Base-by-base conservation (phyloP, 2,113 vertebrate species). In the Hymenochirus boettgeri region DNA sequence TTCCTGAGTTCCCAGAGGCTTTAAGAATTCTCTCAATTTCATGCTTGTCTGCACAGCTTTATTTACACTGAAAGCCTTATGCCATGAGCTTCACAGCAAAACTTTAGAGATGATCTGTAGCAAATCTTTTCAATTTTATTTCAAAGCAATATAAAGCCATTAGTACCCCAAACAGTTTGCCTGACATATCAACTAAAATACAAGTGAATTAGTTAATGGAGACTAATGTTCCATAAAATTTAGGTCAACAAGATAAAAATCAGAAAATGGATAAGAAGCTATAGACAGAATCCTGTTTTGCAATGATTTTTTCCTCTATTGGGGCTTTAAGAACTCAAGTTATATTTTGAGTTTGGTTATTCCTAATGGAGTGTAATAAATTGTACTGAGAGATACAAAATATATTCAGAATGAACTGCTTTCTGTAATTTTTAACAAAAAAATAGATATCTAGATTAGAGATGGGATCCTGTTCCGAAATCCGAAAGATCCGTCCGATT, bases 21-120 rank as follows among this genome's bases (percentile, higher is more conserved):
- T 74, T 73, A 76, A 72, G 73, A 85, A 82, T 74, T 76, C 77
- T 87, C 81, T 82, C 82, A 83, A 88, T 89, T 89, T 88, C 85
- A 86, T 72, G 83, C 81, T 82, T 87, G 79, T 73, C 59, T 83
- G 84, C 74, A 79, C 77, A 82, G 75, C 74, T 83, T 84, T 83
- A 88, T 82, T 85, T 85, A 80, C 80, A 80, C 64, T 82, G 77
- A 85, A 81, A 75, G 79, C 64, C 80, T 74, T 76, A 72, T 75
- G 74, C 74, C 78, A 53, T 63, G 65, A 69, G 72, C 72, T 83
- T 77, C 57, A 76, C 70, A 81, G 75, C 67, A 86, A 88, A 70
- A 78, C 48, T 72, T 77, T 21, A 35, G 77, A 65, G 73, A 78
- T 62, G 79, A 82, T 73, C 78, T 62, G 53, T 71, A 75, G 76